Evolutionary conservation across 2,113 vertebrate genomes (phyloP), one percentile per base, ranked within the genome.

Genomic region (Silurus glanis): DNA sequence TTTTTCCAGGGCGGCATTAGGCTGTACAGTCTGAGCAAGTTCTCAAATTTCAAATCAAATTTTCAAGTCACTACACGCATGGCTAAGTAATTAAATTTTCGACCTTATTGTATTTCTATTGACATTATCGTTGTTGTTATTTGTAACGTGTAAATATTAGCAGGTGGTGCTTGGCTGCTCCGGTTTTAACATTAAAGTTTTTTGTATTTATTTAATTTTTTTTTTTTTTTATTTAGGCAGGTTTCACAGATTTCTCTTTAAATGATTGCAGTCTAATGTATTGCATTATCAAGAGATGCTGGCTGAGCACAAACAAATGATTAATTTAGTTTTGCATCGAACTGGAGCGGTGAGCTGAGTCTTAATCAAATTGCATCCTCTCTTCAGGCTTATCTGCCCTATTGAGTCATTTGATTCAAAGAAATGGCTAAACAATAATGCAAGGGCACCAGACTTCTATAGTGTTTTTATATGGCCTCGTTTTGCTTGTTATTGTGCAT

Each of bases 31-130:
- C 92, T 92, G 90, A 93, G 94, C 94, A 94, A 95, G 91, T 95
- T 95, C 94, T 95, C 94, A 92, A 94, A 96, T 95, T 95, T 95
- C 94, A 94, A 95, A 95, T 95, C 94, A 91, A 94, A 95, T 95
- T 95, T 94, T 92, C 91, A 92, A 87, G 92, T 93, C 91, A 85
- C 93, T 92, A 89, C 88, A 94, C 91, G 93, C 93, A 91, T 53
- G 89, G 86, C 90, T 89, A 87, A 81, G 85, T 95, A 95, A 96
- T 95, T 93, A 91, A 90, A 95, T 96, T 95, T 90, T 69, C 87
- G 86, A 90, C 91, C 92, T 94, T 95, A 95, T 96, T 95, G 93
- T 95, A 94, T 96, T 95, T 95, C 93, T 95, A 95, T 95, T 95
- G 95, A 94, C 93, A 94, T 94, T 95, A 94, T 92, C 92, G 92